Evolutionary conservation across 2,797 vertebrate genomes (phyloP), one percentile per base, ranked within the genome.

Genomic region (Podarcis siculus): DNA sequence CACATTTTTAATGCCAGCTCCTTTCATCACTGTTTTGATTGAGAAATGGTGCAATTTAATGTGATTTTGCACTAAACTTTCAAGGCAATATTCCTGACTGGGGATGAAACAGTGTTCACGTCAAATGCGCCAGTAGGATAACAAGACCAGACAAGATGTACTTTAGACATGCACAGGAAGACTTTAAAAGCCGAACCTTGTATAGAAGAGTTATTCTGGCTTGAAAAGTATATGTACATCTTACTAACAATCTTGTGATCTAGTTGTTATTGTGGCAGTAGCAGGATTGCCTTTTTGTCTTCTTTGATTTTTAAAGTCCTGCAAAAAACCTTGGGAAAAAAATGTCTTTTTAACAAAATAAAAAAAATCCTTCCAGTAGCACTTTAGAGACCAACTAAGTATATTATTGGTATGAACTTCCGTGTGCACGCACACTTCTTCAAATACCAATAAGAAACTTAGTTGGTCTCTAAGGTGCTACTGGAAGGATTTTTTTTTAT

Each of bases 221-320:
- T 95, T 76, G 91, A 93, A 91, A 85, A 85, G 81, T 95, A 97
- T 97, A 42, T 8, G 42, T 8, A 97, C 97, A 97, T 97, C 97
- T 98, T 97, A 98, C 97, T 97, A 96, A 96, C 96, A 96, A 97
- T 94, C 93, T 94, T 97, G 96, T 95, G 96, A 97, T 97, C 97
- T 97, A 97, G 97, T 97, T 97, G 93, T 94, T 88, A 79, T 92
- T 75, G 94, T 95, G 95, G 93, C 94, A 95, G 93, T 94, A 95
- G 94, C 95, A 30, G 93, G 94, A 93, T 96, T 94, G 91, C 89
- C 90, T 95, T 72, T 61, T 61, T 93, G 79, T 89, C 92, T 86
- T 87, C 82, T 80, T 64, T 73, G 4, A 79, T 2, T 32, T 69
- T 69, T 77, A 69, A 23, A 35, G 21, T 69, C 8, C 8, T 2